These are phyloP conservation scores for Sinocyclocheilus anshuiensis DNA, from an alignment of 2,113 vertebrate species.

Conservation along the genomic window DNA sequence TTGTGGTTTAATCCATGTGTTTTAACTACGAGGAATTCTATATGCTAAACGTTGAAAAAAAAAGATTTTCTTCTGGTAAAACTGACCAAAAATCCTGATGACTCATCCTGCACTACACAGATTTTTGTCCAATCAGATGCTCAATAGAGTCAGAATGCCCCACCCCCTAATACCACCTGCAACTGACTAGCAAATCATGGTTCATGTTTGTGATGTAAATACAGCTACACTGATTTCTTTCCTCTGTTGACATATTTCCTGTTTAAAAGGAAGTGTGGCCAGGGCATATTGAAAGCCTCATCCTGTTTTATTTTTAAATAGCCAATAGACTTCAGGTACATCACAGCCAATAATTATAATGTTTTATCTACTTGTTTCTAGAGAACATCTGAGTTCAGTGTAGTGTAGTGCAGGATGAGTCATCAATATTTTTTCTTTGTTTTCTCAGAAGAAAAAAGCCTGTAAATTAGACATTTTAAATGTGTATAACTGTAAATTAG, in stretches of 20 bases:
- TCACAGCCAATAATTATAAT: not conserved
- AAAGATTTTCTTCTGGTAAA: not conserved
- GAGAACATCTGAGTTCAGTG: not conserved
- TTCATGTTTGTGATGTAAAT: not conserved
- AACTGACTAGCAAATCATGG: not conserved
- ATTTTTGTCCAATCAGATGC: not conserved
- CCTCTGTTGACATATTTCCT: not conserved
- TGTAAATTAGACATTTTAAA: not conserved
- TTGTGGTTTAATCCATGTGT: not conserved
- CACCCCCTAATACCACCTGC: not conserved
- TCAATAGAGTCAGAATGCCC: not conserved
- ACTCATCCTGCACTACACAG: slow-evolving; percentile 3
- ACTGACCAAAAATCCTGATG: not conserved
- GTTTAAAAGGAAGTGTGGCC: not conserved
- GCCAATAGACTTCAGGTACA: not conserved
- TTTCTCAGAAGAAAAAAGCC: not conserved
- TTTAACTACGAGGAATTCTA: not conserved
- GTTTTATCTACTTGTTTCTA: not conserved
- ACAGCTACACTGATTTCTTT: not conserved
- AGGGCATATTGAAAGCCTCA: not conserved
- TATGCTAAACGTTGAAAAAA: not conserved
- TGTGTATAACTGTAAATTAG: not conserved
- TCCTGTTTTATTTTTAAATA: not conserved
- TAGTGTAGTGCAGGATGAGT: not conserved
- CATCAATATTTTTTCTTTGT: not conserved